Base-by-base conservation (phyloP, 2,797 vertebrate genomes). In the Diceros bicornis region DNA sequence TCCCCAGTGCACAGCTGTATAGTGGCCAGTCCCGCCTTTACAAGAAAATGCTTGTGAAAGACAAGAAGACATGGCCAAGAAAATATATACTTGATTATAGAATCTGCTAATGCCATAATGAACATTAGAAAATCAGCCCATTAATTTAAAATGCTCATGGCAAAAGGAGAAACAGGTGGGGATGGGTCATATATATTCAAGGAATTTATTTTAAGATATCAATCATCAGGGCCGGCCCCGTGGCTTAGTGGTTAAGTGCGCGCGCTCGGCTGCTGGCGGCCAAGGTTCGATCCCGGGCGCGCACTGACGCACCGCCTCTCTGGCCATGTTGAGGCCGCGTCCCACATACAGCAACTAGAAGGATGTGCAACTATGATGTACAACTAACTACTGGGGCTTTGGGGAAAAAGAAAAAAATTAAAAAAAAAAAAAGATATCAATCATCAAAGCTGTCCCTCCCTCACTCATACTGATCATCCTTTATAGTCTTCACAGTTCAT, bases 1-100 rank as follows among this genome's bases (percentile, higher is more conserved):
- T 96, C 72, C 82, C 77, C 75, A 75, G 4, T 13, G 41, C 78
- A 95, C 89, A 97, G 95, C 91, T 98, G 89, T 79, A 91, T 44
- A 47, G 66, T 16, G 57, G 57, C 64, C 68, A 94, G 77, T 96
- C 66, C 91, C 90, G 96, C 94, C 55, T 96, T 77, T 27, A 72
- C 37, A 91, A 90, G 37, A 68, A 95, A 37, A 92, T 55, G 57
- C 57, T 97, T 95, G 52, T 55, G 4, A 72, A 96, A 96, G 66
- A 88, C 69, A 95, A 81, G 66, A 74, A 95, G 1, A 4, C 78
- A 96, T 41, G 29, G 4, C 17, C 69, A 50, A 87, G 89, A 81
- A 59, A 97, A 96, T 66, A 27, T 0, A 12, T 10, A 55, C 44
- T 75, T 94, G 59, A n/a, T 71, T 78, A 82, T 0, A 83, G 59